Conservation (phyloP, 2,888 invertebrate species). For the Auanema sp. region DNA sequence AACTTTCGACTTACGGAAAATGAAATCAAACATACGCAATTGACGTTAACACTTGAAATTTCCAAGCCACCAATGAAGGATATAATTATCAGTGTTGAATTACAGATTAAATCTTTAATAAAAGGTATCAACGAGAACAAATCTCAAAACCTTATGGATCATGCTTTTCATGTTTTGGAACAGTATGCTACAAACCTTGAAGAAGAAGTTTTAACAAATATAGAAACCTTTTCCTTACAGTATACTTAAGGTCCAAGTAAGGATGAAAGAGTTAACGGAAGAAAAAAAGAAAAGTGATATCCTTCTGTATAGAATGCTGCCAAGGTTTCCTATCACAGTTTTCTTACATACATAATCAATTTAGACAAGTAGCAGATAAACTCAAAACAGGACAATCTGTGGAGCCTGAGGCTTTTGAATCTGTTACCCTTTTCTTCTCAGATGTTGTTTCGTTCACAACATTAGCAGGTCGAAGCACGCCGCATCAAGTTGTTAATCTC, state of each 20-base stretch:
- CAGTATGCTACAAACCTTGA: slow-evolving; percentile 48
- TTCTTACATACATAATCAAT: too few species aligned
- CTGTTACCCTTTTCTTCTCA: slow-evolving; percentile 56
- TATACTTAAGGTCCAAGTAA: slow-evolving; percentile 11
- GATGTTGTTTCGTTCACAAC: slow-evolving; percentile 57
- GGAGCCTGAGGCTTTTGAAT: slow-evolving; percentile 53
- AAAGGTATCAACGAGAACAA: slow-evolving; percentile 25
- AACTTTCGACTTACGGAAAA: too few species aligned
- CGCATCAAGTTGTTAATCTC: slow-evolving; percentile 56
- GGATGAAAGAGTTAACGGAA: slow-evolving; percentile 54
- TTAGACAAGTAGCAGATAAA: slow-evolving; percentile 55
- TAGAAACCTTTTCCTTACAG: background rate
- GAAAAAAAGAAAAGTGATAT: slow-evolving; percentile 57
- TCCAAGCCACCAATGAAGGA: too few species aligned
- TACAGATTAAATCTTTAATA: slow-evolving; percentile 15
- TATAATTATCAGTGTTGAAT: too few species aligned
- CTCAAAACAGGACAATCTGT: slow-evolving; percentile 53
- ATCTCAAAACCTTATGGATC: slow-evolving; percentile 52
- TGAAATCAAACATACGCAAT: too few species aligned
- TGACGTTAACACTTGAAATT: too few species aligned
- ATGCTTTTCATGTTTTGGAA: slow-evolving; percentile 52
- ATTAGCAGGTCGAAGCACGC: slow-evolving; percentile 50
- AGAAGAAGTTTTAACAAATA: slow-evolving; percentile 29
- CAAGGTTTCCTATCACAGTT: too few species aligned
- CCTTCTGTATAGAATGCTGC: slow-evolving; percentile 52